phyloP scores from a whole-genome alignment of 2,797 vertebrate species.

The Schizopygopsis malacanthus region DNA sequence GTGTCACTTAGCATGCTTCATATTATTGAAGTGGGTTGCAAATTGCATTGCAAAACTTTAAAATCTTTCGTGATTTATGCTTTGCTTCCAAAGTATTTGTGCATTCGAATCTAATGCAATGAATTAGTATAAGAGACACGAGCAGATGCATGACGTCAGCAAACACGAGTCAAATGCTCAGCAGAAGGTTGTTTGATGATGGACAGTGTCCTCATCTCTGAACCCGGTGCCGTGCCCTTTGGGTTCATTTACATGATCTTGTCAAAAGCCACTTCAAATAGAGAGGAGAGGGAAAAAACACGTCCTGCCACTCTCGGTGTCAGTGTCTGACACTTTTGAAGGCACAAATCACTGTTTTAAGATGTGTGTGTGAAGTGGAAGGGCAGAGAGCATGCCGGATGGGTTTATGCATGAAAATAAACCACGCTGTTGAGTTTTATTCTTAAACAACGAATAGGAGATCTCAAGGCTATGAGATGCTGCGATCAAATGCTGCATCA shows the following conservation, averaged over 20 bases:
- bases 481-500: neutral
- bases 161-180: conserved; percentile 17
- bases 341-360: conserved; percentile 68
- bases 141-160: neutral
- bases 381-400: conserved; percentile 57
- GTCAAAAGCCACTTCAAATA: conserved; percentile 57
- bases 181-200: conserved; percentile 22
- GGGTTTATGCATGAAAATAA: conserved; percentile 13
- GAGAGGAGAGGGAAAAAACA: conserved; percentile 68
- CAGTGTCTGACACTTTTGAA: conserved; percentile 75
- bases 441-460: neutral
- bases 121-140: neutral
- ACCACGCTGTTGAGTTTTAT: conserved; percentile 15
- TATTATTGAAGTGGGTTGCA: neutral
- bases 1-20: neutral
- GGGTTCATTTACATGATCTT: conserved; percentile 67
- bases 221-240: conserved; percentile 30
- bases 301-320: conserved; percentile 75
- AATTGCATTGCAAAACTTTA: neutral
- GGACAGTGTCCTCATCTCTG: conserved; percentile 39
- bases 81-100: neutral
- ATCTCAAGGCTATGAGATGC: neutral
- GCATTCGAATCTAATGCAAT: neutral
- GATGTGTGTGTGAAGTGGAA: conserved; percentile 76
- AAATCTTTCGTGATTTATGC: neutral